Conservation (phyloP, 2,797 vertebrate genomes). For the Sebastes oblongus region DNA sequence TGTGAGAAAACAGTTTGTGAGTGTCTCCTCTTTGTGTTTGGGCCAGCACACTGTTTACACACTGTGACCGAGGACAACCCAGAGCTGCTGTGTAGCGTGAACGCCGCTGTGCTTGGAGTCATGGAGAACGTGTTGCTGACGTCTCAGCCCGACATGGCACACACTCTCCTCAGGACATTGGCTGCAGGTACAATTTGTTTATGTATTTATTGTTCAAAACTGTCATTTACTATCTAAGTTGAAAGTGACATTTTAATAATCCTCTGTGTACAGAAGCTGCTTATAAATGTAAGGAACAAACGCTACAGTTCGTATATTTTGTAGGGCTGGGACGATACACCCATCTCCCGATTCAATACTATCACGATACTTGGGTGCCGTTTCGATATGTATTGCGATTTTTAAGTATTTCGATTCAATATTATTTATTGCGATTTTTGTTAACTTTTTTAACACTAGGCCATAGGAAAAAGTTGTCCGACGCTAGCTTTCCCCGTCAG, state of each 20-base stretch:
- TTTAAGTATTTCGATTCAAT: too few species aligned
- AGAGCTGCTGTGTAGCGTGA: constrained; percentile 87
- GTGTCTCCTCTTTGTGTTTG: constrained; percentile 13
- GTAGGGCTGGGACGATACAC: too few species aligned
- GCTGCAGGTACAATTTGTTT: constrained; percentile 84
- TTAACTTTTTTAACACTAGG: too few species aligned
- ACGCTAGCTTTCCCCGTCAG: too few species aligned
- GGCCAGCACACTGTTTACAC: constrained; percentile 93
- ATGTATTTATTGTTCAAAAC: background rate
- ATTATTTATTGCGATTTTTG: too few species aligned
- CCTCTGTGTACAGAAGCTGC: background rate
- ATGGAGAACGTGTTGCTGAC: constrained; percentile 87
- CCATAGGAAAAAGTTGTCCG: rapidly evolving
- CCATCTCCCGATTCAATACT: too few species aligned
- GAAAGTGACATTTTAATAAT: background rate
- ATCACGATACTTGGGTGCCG: too few species aligned
- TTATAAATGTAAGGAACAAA: background rate
- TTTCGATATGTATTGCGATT: too few species aligned
- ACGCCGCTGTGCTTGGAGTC: constrained; percentile 76
- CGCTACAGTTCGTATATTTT: background rate
- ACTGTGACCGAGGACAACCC: constrained; percentile 95
- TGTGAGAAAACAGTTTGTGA: background rate
- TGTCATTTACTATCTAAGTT: background rate
- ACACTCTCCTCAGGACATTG: constrained; percentile 88
- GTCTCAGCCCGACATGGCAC: constrained; percentile 82